Percentiles rank a stretch among this genome's conserved stretches.
Conservation (phyloP, 2,797 vertebrate species). For the Craterocephalus amniculus region DNA sequence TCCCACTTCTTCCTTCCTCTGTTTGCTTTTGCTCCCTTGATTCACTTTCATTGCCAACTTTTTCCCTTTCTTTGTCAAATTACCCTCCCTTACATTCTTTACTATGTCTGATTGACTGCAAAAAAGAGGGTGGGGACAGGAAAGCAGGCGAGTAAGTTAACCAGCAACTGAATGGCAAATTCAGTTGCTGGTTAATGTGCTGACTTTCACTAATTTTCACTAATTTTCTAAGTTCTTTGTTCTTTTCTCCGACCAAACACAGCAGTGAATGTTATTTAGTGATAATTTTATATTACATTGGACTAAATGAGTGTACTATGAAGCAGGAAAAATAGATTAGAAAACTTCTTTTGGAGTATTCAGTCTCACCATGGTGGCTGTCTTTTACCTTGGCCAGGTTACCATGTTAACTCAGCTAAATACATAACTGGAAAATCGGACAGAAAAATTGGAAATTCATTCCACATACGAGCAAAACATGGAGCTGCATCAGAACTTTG, state of each 20-base stretch:
- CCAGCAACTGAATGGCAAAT: slow-evolving; percentile 39
- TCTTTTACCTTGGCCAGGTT: no score
- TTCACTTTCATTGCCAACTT: slow-evolving; percentile 77
- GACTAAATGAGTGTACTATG: neutral
- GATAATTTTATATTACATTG: slow-evolving; percentile 8
- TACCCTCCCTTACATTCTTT: slow-evolving; percentile 54
- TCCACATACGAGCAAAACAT: neutral
- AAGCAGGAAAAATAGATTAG: neutral
- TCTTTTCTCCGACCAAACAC: slow-evolving; percentile 18
- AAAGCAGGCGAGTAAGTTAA: slow-evolving; percentile 33
- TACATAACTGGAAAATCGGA: neutral
- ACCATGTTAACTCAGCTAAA: neutral
- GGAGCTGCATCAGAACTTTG: no score
- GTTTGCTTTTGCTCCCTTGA: slow-evolving; percentile 80
- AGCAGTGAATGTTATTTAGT: slow-evolving; percentile 7
- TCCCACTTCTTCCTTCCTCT: slow-evolving; percentile 81
- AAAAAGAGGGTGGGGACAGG: slow-evolving; percentile 38
- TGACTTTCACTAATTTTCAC: no score
- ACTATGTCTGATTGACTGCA: slow-evolving; percentile 59
- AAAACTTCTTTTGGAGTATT: neutral
- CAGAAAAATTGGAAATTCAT: neutral
- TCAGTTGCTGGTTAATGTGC: no score
- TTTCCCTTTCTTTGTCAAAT: slow-evolving; percentile 71
- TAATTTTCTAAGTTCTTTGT: slow-evolving; percentile 14
- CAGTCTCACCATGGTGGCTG: neutral